Conservation (phyloP, 2,797 vertebrate species). For the Allobates femoralis region DNA sequence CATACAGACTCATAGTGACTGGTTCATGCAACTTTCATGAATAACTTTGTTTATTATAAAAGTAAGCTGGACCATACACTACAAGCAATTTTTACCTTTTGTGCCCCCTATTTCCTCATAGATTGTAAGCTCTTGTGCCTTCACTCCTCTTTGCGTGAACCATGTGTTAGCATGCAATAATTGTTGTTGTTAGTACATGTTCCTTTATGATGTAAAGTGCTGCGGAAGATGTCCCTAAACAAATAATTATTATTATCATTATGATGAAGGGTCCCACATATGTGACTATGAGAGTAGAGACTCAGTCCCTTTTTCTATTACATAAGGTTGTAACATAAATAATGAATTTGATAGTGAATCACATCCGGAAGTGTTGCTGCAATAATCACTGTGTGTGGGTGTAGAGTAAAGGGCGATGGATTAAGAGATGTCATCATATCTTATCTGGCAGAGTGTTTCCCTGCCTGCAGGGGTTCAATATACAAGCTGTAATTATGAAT, state of each 20-base stretch:
- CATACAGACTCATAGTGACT: too few relatives aligned
- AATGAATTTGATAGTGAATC: not conserved
- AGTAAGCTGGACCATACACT: too few relatives aligned
- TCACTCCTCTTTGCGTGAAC: too few relatives aligned
- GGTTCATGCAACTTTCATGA: too few relatives aligned
- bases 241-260: not conserved
- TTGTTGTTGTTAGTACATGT: too few relatives aligned
- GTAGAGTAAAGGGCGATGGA: not conserved
- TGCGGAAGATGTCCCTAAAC: too few relatives aligned
- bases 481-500: not conserved
- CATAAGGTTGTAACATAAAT: not conserved
- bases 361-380: not conserved
- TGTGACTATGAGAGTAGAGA: not conserved
- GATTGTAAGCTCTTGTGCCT: too few relatives aligned
- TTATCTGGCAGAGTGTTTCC: not conserved
- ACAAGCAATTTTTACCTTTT: too few relatives aligned
- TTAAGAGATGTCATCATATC: not conserved
- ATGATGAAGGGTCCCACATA: not conserved
- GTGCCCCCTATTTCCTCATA: too few relatives aligned
- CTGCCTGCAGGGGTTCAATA: not conserved
- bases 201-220: too few relatives aligned
- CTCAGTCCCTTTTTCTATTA: not conserved
- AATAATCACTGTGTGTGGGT: not conserved
- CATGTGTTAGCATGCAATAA: too few relatives aligned
- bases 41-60: too few relatives aligned